These are phyloP conservation scores for Julus scanicus DNA, from an alignment of 2,888 invertebrate genomes.

Conservation along the genomic window DNA sequence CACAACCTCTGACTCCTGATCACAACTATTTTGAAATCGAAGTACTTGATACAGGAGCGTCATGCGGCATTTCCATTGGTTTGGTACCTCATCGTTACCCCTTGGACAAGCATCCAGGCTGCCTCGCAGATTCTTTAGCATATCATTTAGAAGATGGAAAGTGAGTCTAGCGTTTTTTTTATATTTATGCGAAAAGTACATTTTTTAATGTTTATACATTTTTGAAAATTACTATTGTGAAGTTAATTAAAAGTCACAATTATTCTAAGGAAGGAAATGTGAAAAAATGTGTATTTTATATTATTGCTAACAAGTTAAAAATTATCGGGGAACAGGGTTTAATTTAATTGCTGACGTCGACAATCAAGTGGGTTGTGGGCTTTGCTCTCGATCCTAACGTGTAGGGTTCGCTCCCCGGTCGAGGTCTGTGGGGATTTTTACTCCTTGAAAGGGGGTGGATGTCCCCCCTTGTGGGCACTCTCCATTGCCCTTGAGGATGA, in stretches of 20 bases:
- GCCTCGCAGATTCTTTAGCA: slow-evolving; percentile 66
- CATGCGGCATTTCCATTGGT: slow-evolving; percentile 65
- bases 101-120: slow-evolving; percentile 67
- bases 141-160: slow-evolving; percentile 68
- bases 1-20: slow-evolving; percentile 64
- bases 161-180: slow-evolving; percentile 62
- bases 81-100: slow-evolving; percentile 66
- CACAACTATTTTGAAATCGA: slow-evolving; percentile 67
- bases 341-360: no score
- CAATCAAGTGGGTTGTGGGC: not conserved
- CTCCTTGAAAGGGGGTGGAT: no score
- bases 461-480: no score
- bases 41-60: slow-evolving; percentile 64
- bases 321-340: no score
- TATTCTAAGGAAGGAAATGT: no score
- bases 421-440: no score
- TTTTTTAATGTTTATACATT: not conserved
- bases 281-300: no score
- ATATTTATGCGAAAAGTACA: no score
- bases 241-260: no score
- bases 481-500: no score
- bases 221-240: not conserved
- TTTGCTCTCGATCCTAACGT: not conserved
- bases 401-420: no score
- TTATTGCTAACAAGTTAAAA: no score